Conservation (phyloP, 2,888 invertebrate species). For the Scaeva pyrastri region DNA sequence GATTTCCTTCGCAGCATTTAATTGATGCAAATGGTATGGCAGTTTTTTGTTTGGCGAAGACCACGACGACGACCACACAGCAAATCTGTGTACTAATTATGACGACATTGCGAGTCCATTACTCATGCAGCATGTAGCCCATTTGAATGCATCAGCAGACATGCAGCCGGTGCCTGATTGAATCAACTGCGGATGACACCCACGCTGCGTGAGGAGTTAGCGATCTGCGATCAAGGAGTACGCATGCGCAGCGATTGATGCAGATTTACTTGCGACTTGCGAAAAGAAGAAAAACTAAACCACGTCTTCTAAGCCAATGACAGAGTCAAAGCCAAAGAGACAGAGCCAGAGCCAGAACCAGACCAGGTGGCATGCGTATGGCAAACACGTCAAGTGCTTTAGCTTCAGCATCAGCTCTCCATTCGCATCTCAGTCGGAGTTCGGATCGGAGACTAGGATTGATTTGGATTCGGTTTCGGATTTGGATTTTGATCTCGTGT, state of each 20-base stretch:
- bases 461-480: conserved; percentile 53
- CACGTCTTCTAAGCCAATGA: neutral
- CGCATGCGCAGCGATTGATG: conserved; percentile 56
- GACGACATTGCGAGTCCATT: conserved; percentile 65
- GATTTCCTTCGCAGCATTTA: conserved; percentile 39
- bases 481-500: conserved; percentile 70
- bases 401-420: conserved; percentile 55
- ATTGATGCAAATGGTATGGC: conserved; percentile 53
- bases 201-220: conserved; percentile 56
- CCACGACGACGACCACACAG: conserved; percentile 66
- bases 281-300: neutral
- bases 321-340: neutral
- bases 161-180: conserved; percentile 52
- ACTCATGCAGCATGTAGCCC: conserved; percentile 62
- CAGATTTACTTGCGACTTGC: conserved; percentile 12
- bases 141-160: conserved; percentile 64
- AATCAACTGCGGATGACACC: conserved; percentile 69
- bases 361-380: conserved; percentile 66
- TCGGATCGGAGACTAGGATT: conserved; percentile 41
- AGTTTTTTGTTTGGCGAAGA: conserved; percentile 43
- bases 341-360: neutral
- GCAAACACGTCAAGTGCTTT: conserved; percentile 67
- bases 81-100: conserved; percentile 64
- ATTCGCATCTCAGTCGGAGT: conserved; percentile 19
- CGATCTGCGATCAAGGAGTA: conserved; percentile 48